Conservation (phyloP, 2,113 vertebrate species). For the Perca schrenkii region DNA sequence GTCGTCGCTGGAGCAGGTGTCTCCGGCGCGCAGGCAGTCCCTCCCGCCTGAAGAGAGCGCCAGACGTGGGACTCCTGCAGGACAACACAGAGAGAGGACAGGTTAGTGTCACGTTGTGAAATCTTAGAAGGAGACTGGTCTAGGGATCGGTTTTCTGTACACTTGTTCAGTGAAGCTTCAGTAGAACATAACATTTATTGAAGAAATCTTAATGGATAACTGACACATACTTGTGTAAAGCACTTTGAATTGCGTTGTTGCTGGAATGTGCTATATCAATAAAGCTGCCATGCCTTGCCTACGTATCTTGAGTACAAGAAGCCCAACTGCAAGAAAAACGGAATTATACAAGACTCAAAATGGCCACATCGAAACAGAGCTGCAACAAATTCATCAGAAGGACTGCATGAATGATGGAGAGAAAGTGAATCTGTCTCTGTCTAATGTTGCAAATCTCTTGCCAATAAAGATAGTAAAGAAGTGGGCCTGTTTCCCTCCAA, state of each 20-base stretch:
- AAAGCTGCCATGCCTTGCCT: too few relatives aligned
- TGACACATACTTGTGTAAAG: too few relatives aligned
- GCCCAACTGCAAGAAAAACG: background rate
- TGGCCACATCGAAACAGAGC: background rate
- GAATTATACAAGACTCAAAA: background rate
- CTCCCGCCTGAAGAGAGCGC: constrained; percentile 73
- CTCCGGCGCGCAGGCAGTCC: constrained; percentile 92
- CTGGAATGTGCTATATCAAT: too few relatives aligned
- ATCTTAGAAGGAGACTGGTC: background rate
- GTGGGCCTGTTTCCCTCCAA: too few relatives aligned
- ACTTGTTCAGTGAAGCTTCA: background rate
- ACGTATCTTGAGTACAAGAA: background rate
- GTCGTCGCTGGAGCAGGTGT: constrained; percentile 90
- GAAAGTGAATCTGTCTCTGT: background rate
- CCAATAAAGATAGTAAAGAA: too few relatives aligned
- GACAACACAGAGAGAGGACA: constrained; percentile 9
- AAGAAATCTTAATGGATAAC: background rate
- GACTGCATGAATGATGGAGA: background rate
- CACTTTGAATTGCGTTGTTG: too few relatives aligned
- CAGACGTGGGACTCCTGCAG: constrained; percentile 75
- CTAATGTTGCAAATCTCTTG: background rate
- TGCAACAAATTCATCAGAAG: background rate
- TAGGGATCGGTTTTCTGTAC: background rate
- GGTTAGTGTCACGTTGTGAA: background rate
- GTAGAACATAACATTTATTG: background rate